Evolutionary conservation across 2,797 vertebrate genomes (phyloP).

Genomic region (Poecilia wingei): DNA sequence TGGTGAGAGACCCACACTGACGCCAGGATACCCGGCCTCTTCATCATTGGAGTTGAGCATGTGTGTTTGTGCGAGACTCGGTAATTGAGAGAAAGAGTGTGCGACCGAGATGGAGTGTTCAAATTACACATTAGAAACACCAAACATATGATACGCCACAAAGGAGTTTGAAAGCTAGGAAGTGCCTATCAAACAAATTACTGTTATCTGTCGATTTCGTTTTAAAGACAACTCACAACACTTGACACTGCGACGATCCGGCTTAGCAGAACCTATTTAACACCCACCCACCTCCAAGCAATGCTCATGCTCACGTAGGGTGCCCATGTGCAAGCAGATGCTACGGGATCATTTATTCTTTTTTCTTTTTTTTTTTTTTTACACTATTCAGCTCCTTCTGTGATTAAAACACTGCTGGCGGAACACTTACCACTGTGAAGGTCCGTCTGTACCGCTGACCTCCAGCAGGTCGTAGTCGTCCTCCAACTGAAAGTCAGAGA

Average conservation of each 20-base stretch:
- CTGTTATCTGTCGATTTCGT: constrained; percentile 10
- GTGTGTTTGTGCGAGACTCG: constrained; percentile 57
- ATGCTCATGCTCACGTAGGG: constrained; percentile 21
- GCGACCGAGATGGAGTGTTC: constrained; percentile 41
- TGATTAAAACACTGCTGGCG: constrained; percentile 13
- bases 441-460: constrained; percentile 95
- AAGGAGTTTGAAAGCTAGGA: constrained; percentile 9
- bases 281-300: constrained; percentile 14
- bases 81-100: constrained; percentile 48
- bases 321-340: constrained; percentile 23
- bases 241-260: constrained; percentile 2
- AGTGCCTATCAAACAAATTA: constrained; percentile 8
- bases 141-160: constrained; percentile 19
- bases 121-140: constrained; percentile 50
- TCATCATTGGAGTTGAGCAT: constrained; percentile 69
- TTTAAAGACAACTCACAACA: constrained; percentile 12
- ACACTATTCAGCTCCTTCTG: constrained; percentile 7
- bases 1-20: constrained; percentile 76
- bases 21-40: constrained; percentile 71
- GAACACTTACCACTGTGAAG: constrained; percentile 93
- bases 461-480: constrained; percentile 96
- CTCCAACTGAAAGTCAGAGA: constrained; percentile 97
- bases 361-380: not conserved
- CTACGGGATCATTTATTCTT: not conserved
- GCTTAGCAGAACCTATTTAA: constrained; percentile 1